phyloP scores from a whole-genome alignment of 2,113 vertebrate species.

The Micronycteris hirsuta region DNA sequence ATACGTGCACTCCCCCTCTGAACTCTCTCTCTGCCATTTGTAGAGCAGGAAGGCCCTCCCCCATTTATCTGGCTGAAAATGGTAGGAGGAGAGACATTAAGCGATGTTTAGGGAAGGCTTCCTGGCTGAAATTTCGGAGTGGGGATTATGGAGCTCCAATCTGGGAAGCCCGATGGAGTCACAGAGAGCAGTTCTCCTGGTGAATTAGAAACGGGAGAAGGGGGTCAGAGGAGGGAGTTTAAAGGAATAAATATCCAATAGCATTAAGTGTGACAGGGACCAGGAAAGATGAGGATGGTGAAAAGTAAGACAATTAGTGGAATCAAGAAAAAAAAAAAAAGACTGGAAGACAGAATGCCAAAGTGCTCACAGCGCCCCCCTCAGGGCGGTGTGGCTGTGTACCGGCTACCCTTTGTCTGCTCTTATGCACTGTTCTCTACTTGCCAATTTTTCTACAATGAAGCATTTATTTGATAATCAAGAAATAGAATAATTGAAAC shows the following conservation, averaged over 20 bases:
- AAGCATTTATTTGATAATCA: slow-evolving; percentile 32
- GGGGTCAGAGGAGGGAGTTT: neutral
- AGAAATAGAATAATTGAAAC: slow-evolving; percentile 16
- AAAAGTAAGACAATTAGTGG: neutral
- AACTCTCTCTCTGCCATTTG: neutral
- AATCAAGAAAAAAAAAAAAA: slow-evolving; percentile 24
- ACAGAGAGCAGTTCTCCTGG: neutral
- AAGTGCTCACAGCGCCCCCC: neutral
- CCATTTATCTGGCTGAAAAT: neutral
- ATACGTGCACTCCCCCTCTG: neutral
- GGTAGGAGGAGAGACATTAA: neutral
- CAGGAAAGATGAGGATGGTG: neutral
- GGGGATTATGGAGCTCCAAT: neutral
- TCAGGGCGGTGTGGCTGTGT: neutral
- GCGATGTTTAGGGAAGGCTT: neutral
- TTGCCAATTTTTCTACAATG: neutral
- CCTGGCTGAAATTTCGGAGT: neutral
- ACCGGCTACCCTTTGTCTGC: neutral
- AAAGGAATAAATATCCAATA: neutral
- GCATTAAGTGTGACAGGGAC: neutral
- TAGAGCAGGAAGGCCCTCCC: neutral
- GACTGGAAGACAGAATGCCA: slow-evolving; percentile 15
- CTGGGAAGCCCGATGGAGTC: neutral
- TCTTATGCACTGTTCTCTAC: neutral
- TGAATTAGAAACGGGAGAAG: neutral